phyloP scores from a whole-genome alignment of 2,113 vertebrate species.

The Psilopogon haemacephalus region DNA sequence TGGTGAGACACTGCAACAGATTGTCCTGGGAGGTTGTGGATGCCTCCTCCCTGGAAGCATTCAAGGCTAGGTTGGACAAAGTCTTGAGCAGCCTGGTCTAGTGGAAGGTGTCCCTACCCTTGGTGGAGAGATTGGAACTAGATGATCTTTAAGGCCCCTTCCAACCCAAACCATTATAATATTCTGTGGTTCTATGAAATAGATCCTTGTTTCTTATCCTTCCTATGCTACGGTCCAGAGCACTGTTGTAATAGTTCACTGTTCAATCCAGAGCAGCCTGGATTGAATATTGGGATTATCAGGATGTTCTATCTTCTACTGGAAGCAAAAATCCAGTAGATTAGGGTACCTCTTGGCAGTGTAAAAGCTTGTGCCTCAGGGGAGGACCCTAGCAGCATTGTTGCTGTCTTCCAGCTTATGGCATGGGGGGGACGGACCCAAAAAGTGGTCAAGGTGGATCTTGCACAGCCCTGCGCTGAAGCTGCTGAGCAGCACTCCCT shows the following conservation, averaged over 20 bases:
- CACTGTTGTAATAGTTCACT: rapidly evolving
- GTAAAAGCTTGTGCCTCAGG: background rate
- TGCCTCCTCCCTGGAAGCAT: too few species aligned
- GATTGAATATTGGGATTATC: background rate
- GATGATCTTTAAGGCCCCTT: too few species aligned
- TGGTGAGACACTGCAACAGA: too few species aligned
- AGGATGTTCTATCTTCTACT: background rate
- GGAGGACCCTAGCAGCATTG: background rate
- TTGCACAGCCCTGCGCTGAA: background rate
- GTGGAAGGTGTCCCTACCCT: too few species aligned
- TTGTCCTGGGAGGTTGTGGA: too few species aligned
- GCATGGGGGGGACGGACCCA: rapidly evolving
- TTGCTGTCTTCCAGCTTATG: background rate
- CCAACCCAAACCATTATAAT: too few species aligned
- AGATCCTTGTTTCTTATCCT: background rate
- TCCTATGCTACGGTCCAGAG: background rate
- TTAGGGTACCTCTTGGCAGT: background rate
- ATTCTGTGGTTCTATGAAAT: too few species aligned
- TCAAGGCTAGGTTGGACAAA: too few species aligned
- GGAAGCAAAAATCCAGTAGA: background rate
- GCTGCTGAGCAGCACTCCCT: background rate
- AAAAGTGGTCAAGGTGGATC: background rate
- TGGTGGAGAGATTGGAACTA: too few species aligned
- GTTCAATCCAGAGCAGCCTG: background rate
- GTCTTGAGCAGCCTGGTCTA: too few species aligned